Percentiles rank a stretch among this genome's conserved stretches.
phyloP scores from a whole-genome alignment of 2,113 vertebrate genomes.

The Pterophyllum scalare region DNA sequence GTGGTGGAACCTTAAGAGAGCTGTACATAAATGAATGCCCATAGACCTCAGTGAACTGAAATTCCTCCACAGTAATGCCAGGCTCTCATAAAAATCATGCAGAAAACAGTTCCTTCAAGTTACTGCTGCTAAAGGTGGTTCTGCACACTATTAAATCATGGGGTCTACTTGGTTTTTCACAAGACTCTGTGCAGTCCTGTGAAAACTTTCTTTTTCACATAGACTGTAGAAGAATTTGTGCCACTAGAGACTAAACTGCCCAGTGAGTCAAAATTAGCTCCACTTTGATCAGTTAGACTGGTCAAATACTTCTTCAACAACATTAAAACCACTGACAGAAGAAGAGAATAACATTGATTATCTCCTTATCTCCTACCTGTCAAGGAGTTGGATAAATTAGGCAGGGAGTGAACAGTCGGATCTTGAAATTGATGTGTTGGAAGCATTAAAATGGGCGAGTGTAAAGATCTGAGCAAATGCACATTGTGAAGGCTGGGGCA shows the following conservation, averaged over 20 bases:
- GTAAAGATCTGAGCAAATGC: background rate
- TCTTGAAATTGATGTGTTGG: background rate
- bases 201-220: background rate
- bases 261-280: background rate
- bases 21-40: background rate
- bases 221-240: background rate
- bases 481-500: background rate
- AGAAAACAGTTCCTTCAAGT: background rate
- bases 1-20: background rate
- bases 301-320: background rate
- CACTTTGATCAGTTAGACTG: background rate
- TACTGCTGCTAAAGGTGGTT: background rate
- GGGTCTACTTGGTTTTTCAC: too few relatives aligned
- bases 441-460: background rate
- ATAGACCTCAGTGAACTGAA: background rate
- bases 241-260: background rate
- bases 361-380: background rate
- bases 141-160: background rate
- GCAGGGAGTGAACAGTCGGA: background rate
- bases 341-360: background rate
- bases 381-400: background rate
- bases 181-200: too few relatives aligned
- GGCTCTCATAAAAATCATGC: background rate
- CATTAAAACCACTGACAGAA: background rate
- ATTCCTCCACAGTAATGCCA: background rate